Conservation (phyloP, 2,888 invertebrate genomes). For the Drosophila formosana region DNA sequence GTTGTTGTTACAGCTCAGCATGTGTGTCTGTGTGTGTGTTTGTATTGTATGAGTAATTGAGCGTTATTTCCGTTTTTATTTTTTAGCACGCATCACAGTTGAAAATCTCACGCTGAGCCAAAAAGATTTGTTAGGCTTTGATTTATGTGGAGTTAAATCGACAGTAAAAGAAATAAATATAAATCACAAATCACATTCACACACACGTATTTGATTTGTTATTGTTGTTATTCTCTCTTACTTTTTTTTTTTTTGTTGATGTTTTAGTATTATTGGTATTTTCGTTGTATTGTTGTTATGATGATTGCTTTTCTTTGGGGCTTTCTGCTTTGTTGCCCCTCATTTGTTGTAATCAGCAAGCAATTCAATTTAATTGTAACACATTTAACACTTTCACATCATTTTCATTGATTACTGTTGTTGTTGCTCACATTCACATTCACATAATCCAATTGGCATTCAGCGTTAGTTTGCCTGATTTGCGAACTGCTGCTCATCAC, state of each 20-base stretch:
- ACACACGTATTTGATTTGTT: slow-evolving; percentile 32
- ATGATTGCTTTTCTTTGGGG: slow-evolving; percentile 41
- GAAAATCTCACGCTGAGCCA: slow-evolving; percentile 46
- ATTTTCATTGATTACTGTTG: slow-evolving; percentile 54
- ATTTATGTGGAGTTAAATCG: slow-evolving; percentile 62
- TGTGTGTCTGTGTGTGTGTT: slow-evolving; percentile 17
- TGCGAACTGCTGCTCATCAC: slow-evolving; percentile 61
- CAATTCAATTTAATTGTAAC: slow-evolving; percentile 73
- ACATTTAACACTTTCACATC: slow-evolving; percentile 78
- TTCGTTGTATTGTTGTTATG: slow-evolving; percentile 53
- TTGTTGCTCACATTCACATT: slow-evolving; percentile 14
- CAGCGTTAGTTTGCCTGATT: slow-evolving; percentile 20
- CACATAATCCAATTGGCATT: slow-evolving; percentile 59
- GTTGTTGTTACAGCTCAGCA: slow-evolving; percentile 19
- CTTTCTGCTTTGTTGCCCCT: slow-evolving; percentile 49
- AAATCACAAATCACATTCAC: slow-evolving; percentile 40
- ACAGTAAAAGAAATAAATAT: slow-evolving; percentile 43
- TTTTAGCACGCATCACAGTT: slow-evolving; percentile 48
- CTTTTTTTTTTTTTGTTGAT: slow-evolving; percentile 12
- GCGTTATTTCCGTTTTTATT: slow-evolving; percentile 73
- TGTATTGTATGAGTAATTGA: slow-evolving; percentile 68
- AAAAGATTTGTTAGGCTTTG: slow-evolving; percentile 51
- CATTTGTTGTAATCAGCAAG: slow-evolving; percentile 76
- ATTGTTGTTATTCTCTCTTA: slow-evolving; percentile 27
- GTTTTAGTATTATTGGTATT: slow-evolving; percentile 20